A percentile compares a stretch with the other conserved stretches of the same genome.
Conservation (phyloP, 2,797 vertebrate species). For the Callimico goeldii region DNA sequence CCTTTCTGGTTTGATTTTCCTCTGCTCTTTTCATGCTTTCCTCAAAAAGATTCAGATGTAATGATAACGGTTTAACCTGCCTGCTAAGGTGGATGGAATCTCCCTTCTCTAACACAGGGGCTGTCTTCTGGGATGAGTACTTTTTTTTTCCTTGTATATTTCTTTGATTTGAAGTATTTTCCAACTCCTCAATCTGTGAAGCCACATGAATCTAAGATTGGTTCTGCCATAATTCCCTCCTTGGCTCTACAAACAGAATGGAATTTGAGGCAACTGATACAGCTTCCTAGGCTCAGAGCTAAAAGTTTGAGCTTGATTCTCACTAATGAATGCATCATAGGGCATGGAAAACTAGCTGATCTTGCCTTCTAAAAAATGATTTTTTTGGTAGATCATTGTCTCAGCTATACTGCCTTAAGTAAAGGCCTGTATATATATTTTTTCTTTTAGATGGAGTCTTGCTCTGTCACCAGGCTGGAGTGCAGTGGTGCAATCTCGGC, state of each 20-base stretch:
- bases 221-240: neutral
- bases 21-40: neutral
- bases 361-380: neutral
- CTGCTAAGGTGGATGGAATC: accelerated
- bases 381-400: neutral
- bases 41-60: neutral
- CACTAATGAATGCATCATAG: neutral
- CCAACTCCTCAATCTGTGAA: neutral
- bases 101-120: neutral
- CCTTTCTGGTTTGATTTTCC: neutral
- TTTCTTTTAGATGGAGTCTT: no score
- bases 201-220: neutral
- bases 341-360: neutral
- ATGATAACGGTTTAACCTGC: neutral
- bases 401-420: neutral
- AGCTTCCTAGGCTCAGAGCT: neutral
- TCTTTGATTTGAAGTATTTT: neutral
- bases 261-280: neutral
- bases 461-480: no score
- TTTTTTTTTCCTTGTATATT: neutral
- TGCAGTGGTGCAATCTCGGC: no score
- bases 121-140: neutral
- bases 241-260: neutral
- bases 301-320: neutral
- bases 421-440: neutral